phyloP scores from a whole-genome alignment of 2,797 vertebrate species.

The Hypotaenidia okinawae region DNA sequence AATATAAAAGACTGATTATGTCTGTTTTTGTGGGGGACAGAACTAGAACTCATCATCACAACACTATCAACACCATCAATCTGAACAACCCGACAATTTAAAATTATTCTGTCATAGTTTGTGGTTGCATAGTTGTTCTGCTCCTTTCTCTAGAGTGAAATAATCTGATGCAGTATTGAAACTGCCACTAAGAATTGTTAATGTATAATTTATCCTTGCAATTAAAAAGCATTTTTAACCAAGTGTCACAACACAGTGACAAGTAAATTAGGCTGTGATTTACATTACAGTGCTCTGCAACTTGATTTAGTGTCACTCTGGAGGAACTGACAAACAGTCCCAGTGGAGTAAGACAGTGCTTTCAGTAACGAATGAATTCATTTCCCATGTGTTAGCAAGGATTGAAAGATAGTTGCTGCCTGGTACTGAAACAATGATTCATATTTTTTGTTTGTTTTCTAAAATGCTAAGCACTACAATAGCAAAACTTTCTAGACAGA shows the following conservation, averaged over 20 bases:
- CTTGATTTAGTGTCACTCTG: constrained; percentile 78
- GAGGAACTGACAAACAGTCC: constrained; percentile 76
- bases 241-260: constrained; percentile 84
- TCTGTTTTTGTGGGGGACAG: constrained; percentile 39
- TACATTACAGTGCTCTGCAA: constrained; percentile 74
- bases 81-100: constrained; percentile 5
- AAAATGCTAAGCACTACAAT: constrained; percentile 12
- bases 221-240: constrained; percentile 85
- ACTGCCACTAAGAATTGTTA: constrained; percentile 78
- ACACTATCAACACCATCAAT: constrained; percentile 21
- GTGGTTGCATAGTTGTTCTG: constrained; percentile 39
- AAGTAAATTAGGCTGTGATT: constrained; percentile 84
- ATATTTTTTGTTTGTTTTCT: constrained; percentile 50
- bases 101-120: constrained; percentile 37
- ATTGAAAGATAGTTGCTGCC: constrained; percentile 33
- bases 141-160: constrained; percentile 60
- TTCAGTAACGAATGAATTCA: constrained; percentile 59
- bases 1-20: constrained; percentile 50
- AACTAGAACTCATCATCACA: constrained; percentile 40
- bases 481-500: neutral
- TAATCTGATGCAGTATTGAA: constrained; percentile 75
- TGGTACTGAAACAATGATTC: constrained; percentile 28
- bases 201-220: constrained; percentile 84
- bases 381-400: constrained; percentile 47
- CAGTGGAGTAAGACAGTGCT: constrained; percentile 58